Evolutionary conservation across 1,140 invertebrate genomes (phyloP), one percentile per base, ranked within the genome.

Genomic region (Leptoteleia sp.): DNA sequence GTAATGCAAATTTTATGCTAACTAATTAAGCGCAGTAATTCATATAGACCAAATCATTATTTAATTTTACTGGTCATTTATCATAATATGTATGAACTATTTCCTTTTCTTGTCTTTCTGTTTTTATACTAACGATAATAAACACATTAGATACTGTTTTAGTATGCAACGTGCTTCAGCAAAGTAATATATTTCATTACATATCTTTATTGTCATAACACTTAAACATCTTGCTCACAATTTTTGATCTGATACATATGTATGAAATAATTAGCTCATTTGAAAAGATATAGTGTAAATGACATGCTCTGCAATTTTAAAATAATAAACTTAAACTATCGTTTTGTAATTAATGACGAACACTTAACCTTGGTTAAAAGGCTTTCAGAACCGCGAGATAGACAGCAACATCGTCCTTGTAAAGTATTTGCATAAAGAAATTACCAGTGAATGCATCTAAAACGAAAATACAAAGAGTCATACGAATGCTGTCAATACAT

Each of bases 391-490:
- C 13, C 2, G 11, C 9, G 5, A 15, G 22, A 22, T 33, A 15
- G 40, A 31, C 55, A 43, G 8, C 1, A 12, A 8, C n/a, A 15
- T 38, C 35, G 35, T 16, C 40, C 27, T 45, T 31, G 40, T 45
- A 59, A 19, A 45, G 45, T 45, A 59, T 59, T 45, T 59, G 42
- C 27, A 35, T 59, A 45, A 59, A 45, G 45, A 33, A 59, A 59
- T 45, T 45, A 45, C 54, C 19, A 6, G n/a, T 35, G 38, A 15
- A 16, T 33, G 17, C 27, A 8, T 42, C 42, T 57, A 16, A 42
- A 40, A 42, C 17, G 38, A 35, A 19, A 61, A 61, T 37, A 16
- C 15, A 22, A 15, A n/a, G 8, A 50, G 48, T 13, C 33, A 12
- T 22, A 22, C 17, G n/a, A 54, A 54, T 25, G 31, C 19, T 48